Evolutionary conservation across 2,113 vertebrate genomes (phyloP).

Genomic region (Nycticebus coucang): DNA sequence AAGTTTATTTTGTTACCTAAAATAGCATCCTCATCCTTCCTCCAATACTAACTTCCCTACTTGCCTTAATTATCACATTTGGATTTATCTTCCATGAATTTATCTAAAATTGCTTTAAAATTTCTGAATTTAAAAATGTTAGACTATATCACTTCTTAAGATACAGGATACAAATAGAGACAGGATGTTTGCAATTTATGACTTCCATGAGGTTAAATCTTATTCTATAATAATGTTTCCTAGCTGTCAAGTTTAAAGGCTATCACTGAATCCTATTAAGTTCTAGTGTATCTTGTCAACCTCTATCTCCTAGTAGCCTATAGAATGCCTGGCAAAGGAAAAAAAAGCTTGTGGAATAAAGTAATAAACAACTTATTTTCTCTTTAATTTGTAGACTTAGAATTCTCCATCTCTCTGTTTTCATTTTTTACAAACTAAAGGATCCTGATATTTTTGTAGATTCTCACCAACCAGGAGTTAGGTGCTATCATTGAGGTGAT

Average conservation of each 20-base stretch:
- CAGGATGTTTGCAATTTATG: conserved; percentile 4
- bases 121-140: neutral
- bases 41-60: neutral
- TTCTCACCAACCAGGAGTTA: neutral
- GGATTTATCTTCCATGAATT: neutral
- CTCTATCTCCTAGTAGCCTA: neutral
- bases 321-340: conserved; percentile 21
- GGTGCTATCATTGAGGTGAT: neutral
- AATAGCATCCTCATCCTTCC: neutral
- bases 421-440: conserved; percentile 8
- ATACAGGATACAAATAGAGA: neutral
- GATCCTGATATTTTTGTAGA: neutral
- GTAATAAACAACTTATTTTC: neutral
- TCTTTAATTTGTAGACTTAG: conserved; percentile 22
- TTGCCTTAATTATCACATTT: neutral
- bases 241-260: neutral
- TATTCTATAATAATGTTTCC: neutral
- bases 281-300: neutral
- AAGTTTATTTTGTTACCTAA: neutral
- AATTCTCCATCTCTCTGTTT: neutral
- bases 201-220: neutral
- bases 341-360: neutral
- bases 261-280: neutral
- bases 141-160: conserved; percentile 5
- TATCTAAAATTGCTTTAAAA: neutral